These are phyloP conservation scores for Ceratina japonica DNA, from an alignment of 1,140 invertebrate species.

Conservation along the genomic window DNA sequence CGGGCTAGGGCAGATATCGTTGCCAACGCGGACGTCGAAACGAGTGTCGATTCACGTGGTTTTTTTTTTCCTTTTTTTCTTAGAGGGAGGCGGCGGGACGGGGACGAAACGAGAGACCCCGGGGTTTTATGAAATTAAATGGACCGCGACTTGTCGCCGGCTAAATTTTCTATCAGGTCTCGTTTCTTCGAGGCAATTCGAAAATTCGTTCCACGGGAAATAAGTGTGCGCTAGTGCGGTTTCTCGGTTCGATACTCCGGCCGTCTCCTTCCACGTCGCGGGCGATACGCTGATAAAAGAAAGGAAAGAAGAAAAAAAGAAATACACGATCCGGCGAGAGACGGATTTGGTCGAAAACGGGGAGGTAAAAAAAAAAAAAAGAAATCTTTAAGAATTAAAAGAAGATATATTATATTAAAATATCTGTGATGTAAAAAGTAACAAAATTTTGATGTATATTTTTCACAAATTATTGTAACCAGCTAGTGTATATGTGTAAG, in stretches of 20 bases:
- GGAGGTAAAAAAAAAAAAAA: constrained; percentile 53
- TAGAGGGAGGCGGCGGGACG: constrained; percentile 50
- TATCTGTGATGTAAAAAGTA: constrained; percentile 81
- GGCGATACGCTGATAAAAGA: constrained; percentile 51
- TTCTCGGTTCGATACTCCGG: constrained; percentile 30
- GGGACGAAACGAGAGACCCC: not conserved
- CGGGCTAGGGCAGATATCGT: constrained; percentile 54
- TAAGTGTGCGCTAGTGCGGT: not conserved
- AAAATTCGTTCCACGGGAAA: not conserved
- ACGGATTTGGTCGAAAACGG: constrained; percentile 68
- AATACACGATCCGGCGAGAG: constrained; percentile 57
- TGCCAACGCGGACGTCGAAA: constrained; percentile 56
- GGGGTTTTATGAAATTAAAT: constrained; percentile 23
- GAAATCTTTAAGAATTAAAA: constrained; percentile 78
- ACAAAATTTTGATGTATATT: constrained; percentile 81
- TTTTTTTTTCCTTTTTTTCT: constrained; percentile 23
- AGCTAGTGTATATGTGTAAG: constrained; percentile 79
- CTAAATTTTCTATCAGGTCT: constrained; percentile 9
- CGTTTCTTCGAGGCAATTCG: not conserved
- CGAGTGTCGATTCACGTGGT: constrained; percentile 49
- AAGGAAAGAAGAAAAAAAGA: not conserved
- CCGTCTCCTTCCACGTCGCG: constrained; percentile 57
- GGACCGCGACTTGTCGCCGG: not conserved
- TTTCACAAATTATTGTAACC: constrained; percentile 80
- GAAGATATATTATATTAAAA: constrained; percentile 80